A percentile compares a stretch with the other conserved stretches of the same genome.
phyloP scores from a whole-genome alignment of 53 echinoderm and acorn worm species.

The Antedon mediterranea region DNA sequence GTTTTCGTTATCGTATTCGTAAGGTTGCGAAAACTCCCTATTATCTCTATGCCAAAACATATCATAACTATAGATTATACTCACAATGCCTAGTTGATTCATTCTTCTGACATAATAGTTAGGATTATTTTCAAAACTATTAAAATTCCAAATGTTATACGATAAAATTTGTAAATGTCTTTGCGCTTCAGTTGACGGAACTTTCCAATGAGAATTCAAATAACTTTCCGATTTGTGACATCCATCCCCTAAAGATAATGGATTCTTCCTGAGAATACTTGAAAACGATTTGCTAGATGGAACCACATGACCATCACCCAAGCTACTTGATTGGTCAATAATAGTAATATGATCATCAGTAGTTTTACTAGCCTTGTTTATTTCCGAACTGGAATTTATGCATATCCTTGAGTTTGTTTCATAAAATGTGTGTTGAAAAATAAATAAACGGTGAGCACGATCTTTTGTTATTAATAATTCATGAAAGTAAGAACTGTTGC shows the following conservation, averaged over 20 bases:
- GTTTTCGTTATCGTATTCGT: too few relatives aligned
- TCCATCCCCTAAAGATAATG: neutral
- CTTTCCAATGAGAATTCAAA: neutral
- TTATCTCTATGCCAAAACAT: neutral
- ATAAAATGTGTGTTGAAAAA: conserved; percentile 50
- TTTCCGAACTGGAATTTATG: neutral
- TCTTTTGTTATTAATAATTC: conserved; percentile 58
- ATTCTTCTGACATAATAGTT: conserved; percentile 42
- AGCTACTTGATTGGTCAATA: conserved; percentile 3
- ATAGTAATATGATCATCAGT: neutral
- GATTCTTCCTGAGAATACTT: conserved; percentile 2
- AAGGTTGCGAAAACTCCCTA: too few relatives aligned
- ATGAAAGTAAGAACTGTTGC: conserved; percentile 15
- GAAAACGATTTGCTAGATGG: neutral
- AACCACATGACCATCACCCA: conserved; percentile 6
- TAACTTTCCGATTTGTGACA: neutral
- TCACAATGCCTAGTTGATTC: conserved; percentile 45
- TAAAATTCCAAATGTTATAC: conserved; percentile 95
- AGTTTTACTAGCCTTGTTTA: neutral
- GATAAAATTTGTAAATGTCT: conserved; percentile 24
- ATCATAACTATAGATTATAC: neutral
- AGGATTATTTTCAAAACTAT: conserved; percentile 11
- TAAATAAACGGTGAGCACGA: conserved; percentile 33
- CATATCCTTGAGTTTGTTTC: neutral
- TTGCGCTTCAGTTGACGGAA: neutral